Evolutionary conservation across 2,888 invertebrate species (phyloP), one percentile per base, ranked within the genome.

Genomic region (Resseliella maxima): DNA sequence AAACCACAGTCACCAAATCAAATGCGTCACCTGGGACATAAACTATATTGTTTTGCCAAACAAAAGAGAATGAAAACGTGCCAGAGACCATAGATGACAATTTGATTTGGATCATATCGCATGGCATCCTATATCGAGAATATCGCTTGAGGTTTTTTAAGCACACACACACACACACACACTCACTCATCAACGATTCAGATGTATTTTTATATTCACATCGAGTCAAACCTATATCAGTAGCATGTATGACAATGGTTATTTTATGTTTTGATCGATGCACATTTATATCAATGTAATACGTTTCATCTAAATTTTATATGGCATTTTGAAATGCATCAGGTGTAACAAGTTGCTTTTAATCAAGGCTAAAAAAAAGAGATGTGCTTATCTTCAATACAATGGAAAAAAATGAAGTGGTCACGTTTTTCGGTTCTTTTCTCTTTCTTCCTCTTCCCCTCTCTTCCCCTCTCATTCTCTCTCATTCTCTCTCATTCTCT

Each of bases 21-120:
- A 72, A 72, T 72, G 72, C 31, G 72, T 72, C 72, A 72, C 72
- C 72, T 72, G 72, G 72, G 72, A 72, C 72, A 72, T 72, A 21
- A 72, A 72, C 72, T 72, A 31, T 72, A 31, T 31, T 72, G 72
- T 72, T 72, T 72, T 18, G 31, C 31, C 15, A 0, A 50, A 18
- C 15, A 24, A 24, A n/a, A 35, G 2, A 31, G 31, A 72, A 72
- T 31, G 72, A 72, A 72, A 72, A 72, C 72, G 72, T 72, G 72
- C 31, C 31, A 31, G 31, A 31, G 72, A 27, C 31, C 35, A 18
- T 72, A 35, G 72, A 72, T 72, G 72, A 72, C 72, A 31, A 72
- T 72, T 72, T 72, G 31, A 72, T 72, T 72, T 31, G 72, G 72
- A 72, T 72, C 72, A 31, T 72, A 35, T 72, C 31, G 72, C 0